These are phyloP conservation scores for Smutsia temminckii DNA, from an alignment of 2,797 vertebrate species.

Conservation along the genomic window DNA sequence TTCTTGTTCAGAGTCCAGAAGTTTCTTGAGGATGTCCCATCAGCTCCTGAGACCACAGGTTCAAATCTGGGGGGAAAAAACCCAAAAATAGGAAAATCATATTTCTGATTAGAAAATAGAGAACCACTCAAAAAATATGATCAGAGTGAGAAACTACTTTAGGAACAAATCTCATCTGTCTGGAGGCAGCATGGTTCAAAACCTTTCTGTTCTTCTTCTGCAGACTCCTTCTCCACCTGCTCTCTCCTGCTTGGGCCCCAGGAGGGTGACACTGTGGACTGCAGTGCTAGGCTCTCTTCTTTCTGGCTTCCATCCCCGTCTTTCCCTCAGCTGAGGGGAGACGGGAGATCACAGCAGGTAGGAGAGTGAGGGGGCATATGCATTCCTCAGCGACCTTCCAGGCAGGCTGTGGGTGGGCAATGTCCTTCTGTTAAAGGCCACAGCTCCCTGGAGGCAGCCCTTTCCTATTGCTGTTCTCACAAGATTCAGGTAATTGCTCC, in stretches of 20 bases:
- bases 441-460: not conserved
- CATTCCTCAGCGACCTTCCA: not conserved
- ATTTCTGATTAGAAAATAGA: conserved; percentile 15
- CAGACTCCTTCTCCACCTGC: not conserved
- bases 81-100: conserved; percentile 17
- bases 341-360: not conserved
- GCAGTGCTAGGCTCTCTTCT: not conserved
- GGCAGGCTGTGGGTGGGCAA: not conserved
- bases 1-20: conserved; percentile 32
- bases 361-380: not conserved
- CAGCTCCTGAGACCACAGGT: conserved; percentile 22
- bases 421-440: not conserved
- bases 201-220: not conserved
- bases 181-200: not conserved
- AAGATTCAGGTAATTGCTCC: not conserved
- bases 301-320: not conserved
- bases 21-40: conserved; percentile 44
- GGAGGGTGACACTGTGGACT: not conserved
- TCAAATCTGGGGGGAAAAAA: conserved; percentile 71
- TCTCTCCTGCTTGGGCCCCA: not conserved
- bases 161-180: not conserved
- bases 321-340: not conserved
- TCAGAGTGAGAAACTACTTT: not conserved
- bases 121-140: not conserved
- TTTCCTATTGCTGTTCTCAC: not conserved